phyloP scores from a whole-genome alignment of 2,113 vertebrate species.

The Scomber japonicus region DNA sequence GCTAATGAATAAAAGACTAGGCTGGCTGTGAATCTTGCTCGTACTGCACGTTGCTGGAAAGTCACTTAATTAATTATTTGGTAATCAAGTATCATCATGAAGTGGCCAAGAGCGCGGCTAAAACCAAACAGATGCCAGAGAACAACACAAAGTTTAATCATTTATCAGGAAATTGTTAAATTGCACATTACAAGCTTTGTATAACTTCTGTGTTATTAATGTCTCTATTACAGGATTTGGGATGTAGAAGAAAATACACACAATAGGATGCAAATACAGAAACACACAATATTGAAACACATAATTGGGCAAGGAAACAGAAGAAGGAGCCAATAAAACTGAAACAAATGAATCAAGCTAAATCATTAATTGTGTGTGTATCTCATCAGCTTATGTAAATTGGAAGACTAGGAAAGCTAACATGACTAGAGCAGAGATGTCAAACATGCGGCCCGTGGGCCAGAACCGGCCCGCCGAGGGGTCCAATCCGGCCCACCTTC shows the following conservation, averaged over 20 bases:
- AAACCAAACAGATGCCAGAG: slow-evolving; percentile 25
- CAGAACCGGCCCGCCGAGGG: too few species aligned
- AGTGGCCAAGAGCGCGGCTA: slow-evolving; percentile 1
- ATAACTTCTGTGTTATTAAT: slow-evolving; percentile 12
- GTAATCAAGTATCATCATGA: slow-evolving; percentile 39
- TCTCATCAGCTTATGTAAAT: too few species aligned
- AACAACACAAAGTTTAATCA: slow-evolving; percentile 26
- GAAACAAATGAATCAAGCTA: too few species aligned
- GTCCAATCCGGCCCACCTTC: too few species aligned
- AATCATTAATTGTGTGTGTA: too few species aligned
- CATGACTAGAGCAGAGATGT: too few species aligned
- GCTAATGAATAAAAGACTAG: slow-evolving; percentile 54
- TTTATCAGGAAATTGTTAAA: slow-evolving; percentile 26
- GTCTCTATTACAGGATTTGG: background rate
- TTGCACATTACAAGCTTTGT: background rate
- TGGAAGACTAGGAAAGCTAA: too few species aligned
- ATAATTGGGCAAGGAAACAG: too few species aligned
- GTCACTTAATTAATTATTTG: slow-evolving; percentile 53
- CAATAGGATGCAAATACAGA: background rate
- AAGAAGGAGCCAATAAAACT: too few species aligned
- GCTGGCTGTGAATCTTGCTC: slow-evolving; percentile 51
- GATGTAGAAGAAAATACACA: background rate
- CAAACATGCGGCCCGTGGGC: too few species aligned
- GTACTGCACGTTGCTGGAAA: slow-evolving; percentile 34
- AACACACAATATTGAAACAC: background rate